Evolutionary conservation across 37 sponge, comb jelly and placozoan genomes (phyloP), one percentile per base, ranked within the genome.

Genomic region (Spongilla lacustris): DNA sequence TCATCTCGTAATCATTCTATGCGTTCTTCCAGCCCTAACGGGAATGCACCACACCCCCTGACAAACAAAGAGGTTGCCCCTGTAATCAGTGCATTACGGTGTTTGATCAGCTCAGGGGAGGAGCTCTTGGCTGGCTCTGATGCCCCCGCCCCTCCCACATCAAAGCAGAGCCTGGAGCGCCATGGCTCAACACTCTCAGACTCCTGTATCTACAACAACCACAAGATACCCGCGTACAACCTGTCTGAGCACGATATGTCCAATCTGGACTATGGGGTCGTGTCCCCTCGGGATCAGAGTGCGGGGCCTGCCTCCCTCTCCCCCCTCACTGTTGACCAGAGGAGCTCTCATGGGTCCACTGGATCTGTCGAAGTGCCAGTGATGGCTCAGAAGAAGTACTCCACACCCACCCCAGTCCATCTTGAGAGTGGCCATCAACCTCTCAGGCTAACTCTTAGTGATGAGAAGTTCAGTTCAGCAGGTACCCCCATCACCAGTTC

Each of bases 11-110:
- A 4, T 46, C 46, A 8, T 46, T 8, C 46, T 46, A 8, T 46
- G 46, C 4, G 46, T 10, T 46, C 46, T 46, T 46, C 46, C 46
- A 46, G 46, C 8, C 46, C 12, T 19, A 58, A 58, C 19, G 50
- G 50, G 22, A 86, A 50, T 67, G 17, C 35, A 4, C 11, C 12
- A 17, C 38, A 75, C 2, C 77, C 83, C 24, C 68, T 88, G 71
- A 75, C 58, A 0, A 88, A 88, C 1, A 35, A 33, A 9, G 83
- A 82, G 11, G 83, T 88, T 9, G 31, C 26, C 9, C 88, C 88
- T 17, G 80, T 79, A 11, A 88, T 88, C n/a, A 23, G 25, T 0
- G 28, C 34, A 10, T 50, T 88, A 28, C 26, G 49, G 30, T 30
- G 73, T 6, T 50, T 86, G 72, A 17, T 86, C 22, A 22, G 13